Percentiles rank a stretch among this genome's conserved stretches.
phyloP scores from a whole-genome alignment of 2,113 vertebrate species.

The Myrmophylax atrothorax region DNA sequence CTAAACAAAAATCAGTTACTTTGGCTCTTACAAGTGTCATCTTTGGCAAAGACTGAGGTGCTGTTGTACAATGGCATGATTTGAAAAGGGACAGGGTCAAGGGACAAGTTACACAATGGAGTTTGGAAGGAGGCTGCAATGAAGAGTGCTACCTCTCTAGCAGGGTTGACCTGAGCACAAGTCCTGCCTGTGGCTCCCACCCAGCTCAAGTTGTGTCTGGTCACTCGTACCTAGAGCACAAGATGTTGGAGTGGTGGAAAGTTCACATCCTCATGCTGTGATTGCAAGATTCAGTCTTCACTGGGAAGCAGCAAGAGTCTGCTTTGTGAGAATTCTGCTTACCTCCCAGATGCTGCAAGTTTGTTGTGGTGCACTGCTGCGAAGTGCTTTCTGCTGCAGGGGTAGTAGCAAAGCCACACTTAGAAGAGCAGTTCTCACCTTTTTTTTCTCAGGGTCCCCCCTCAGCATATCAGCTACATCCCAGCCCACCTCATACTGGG shows the following conservation, averaged over 20 bases:
- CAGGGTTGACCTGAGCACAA: not conserved
- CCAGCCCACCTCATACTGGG: not conserved
- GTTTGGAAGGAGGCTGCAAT: not conserved
- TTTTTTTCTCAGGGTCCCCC: not conserved
- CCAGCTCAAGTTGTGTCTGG: not conserved
- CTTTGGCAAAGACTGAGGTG: not conserved
- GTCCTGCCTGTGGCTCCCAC: not conserved
- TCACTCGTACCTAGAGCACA: not conserved
- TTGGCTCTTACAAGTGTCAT: not conserved
- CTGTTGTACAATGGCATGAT: not conserved
- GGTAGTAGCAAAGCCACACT: not conserved
- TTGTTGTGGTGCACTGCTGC: not conserved
- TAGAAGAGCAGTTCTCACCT: not conserved
- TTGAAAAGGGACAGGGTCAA: not conserved
- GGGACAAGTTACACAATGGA: not conserved
- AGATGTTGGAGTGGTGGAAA: not conserved
- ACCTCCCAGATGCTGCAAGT: not conserved
- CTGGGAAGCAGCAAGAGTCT: not conserved
- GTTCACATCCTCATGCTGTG: not conserved
- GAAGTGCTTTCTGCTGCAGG: not conserved
- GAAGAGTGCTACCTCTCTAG: not conserved
- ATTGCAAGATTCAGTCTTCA: not conserved
- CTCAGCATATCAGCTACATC: not conserved
- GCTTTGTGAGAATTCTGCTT: not conserved
- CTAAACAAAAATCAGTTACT: not conserved